Evolutionary conservation across 2,113 vertebrate genomes (phyloP).

Genomic region (Heteronetta atricapilla): DNA sequence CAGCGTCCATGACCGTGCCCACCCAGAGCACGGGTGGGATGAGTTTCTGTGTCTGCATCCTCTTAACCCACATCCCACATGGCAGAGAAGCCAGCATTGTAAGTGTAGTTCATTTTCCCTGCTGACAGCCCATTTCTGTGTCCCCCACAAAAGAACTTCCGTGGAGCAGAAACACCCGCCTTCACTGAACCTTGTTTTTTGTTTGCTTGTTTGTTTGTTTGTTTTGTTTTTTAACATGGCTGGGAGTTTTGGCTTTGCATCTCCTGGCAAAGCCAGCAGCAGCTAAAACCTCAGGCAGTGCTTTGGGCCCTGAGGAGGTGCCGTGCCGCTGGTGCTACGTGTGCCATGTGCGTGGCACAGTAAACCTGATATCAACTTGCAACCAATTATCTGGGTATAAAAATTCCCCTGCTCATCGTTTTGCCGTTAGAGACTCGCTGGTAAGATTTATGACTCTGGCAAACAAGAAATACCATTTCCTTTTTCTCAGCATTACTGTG

Average conservation of each 20-base stretch:
- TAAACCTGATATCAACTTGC: conserved; percentile 60
- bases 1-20: background rate
- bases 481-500: conserved; percentile 71
- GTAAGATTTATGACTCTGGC: conserved; percentile 68
- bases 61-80: background rate
- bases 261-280: background rate
- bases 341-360: background rate
- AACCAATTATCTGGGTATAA: conserved; percentile 66
- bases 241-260: background rate
- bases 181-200: background rate
- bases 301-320: conserved; percentile 8
- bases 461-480: conserved; percentile 71
- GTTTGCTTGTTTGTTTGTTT: background rate
- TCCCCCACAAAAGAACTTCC: background rate
- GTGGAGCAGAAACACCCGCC: background rate
- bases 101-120: background rate
- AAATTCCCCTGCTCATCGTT: conserved; percentile 55
- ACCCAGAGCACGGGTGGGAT: background rate
- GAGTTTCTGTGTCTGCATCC: background rate
- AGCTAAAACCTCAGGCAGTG: rapidly evolving
- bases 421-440: conserved; percentile 56
- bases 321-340: background rate
- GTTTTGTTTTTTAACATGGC: background rate
- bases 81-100: background rate
- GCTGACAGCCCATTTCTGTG: background rate